Evolutionary conservation across 2,113 vertebrate genomes (phyloP), one percentile per base, ranked within the genome.

Genomic region (Seriola aureovittata): DNA sequence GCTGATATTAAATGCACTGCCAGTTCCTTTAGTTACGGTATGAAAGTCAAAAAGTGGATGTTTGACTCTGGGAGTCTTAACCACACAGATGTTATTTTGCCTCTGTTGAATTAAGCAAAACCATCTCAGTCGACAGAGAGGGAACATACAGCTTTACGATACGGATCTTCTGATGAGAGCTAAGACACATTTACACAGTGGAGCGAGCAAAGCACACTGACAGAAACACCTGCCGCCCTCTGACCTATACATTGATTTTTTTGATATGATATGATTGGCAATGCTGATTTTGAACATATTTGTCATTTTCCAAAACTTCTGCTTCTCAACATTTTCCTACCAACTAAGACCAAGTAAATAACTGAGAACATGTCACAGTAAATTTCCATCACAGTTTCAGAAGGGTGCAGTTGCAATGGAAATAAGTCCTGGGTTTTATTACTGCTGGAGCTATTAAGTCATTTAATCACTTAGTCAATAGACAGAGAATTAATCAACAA

Each of bases 1-100:
- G 88, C 66, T 57, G 72, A 54, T 78, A 40, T 82, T 70, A 67
- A 84, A 83, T 78, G 50, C 57, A 5, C 78, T 25, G 52, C 66
- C 62, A 55, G 2, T 40, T 65, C 44, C 36, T 62, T 54, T 36
- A 38, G 59, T 83, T 63, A 34, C 38, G 63, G 62, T 10, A 44
- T 54, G 70, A 73, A 38, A 62, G 40, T 71, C 48, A 55, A 14
- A 60, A 19, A 64, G 16, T 2, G 10, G 42, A 17, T 62, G 64
- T 54, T 75, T 34, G 34, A n/a, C 10, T 54, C 50, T 34, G 44
- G 42, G 69, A 68, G 75, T 81, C 54, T 70, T 55, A 38, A 81
- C 64, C 64, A 75, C 29, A 75, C 19, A 34, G 25, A 36, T 73
- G 9, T 63, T 52, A 48, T 55, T 84, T 52, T 68, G 38, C 71